Evolutionary conservation across 2,888 invertebrate genomes (phyloP).

Genomic region (Aleiodes alternator): DNA sequence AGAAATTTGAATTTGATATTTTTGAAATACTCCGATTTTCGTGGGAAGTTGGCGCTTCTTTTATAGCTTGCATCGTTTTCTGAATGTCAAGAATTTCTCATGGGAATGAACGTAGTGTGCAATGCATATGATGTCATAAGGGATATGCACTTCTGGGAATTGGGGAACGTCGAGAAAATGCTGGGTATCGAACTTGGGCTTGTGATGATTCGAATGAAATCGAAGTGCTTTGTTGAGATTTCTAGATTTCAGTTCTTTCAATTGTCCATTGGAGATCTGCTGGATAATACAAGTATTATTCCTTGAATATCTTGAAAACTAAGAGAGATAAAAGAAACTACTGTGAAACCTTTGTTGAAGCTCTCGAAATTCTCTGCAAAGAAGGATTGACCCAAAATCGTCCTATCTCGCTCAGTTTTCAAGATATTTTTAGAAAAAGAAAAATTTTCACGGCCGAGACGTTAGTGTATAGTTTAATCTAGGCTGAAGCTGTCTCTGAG

Average conservation of each 20-base stretch:
- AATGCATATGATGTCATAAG: conserved; percentile 2
- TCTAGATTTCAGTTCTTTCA: conserved; percentile 8
- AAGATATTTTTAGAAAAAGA: no score
- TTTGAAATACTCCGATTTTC: conserved; percentile 1
- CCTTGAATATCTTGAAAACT: not conserved
- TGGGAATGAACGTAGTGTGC: conserved; percentile 55
- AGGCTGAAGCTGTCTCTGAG: no score
- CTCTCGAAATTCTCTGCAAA: no score
- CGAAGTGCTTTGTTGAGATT: conserved; percentile 37
- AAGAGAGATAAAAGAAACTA: not conserved
- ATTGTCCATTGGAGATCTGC: not conserved
- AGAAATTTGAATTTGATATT: conserved; percentile 38
- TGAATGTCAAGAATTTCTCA: conserved; percentile 66
- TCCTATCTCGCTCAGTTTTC: no score
- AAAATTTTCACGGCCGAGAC: no score
- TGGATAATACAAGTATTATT: not conserved
- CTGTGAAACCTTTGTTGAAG: no score
- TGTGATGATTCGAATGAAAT: conserved; percentile 46
- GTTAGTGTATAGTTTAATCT: no score
- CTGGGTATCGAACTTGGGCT: conserved; percentile 50
- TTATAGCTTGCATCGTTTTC: conserved; percentile 54
- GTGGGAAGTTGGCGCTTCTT: conserved; percentile 63
- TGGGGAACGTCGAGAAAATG: conserved; percentile 5
- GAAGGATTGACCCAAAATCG: no score
- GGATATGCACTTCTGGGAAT: conserved; percentile 1